Evolutionary conservation across 2,888 invertebrate genomes (phyloP).

Genomic region (Caenorhabditis imperialis): DNA sequence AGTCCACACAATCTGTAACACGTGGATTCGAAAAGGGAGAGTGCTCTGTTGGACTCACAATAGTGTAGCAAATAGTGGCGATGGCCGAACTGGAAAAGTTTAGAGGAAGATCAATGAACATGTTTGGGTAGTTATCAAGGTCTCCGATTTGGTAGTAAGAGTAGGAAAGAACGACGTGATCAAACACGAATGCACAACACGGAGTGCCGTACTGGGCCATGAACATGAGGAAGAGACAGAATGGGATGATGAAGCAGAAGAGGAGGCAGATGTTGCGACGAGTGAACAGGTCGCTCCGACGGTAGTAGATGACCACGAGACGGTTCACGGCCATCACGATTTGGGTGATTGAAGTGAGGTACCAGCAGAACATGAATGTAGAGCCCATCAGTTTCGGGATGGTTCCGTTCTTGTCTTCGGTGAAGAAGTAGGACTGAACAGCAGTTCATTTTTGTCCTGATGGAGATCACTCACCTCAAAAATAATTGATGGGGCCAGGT

Average conservation of each 20-base stretch:
- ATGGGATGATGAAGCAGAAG: conserved; percentile 38
- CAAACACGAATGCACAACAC: conserved; percentile 62
- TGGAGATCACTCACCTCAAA: conserved; percentile 35
- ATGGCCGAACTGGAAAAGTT: conserved; percentile 52
- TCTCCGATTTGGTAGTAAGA: conserved; percentile 44
- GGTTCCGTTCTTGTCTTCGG: conserved; percentile 21
- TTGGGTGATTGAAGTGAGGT: conserved; percentile 57
- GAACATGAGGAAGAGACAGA: conserved; percentile 40
- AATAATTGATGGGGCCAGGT: conserved; percentile 41
- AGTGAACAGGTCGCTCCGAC: conserved; percentile 47
- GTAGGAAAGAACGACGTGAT: conserved; percentile 56
- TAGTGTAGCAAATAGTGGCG: conserved; percentile 54
- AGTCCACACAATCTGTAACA: conserved; percentile 40
- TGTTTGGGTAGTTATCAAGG: conserved; percentile 60
- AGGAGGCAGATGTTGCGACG: conserved; percentile 24
- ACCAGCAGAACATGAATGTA: conserved; percentile 64
- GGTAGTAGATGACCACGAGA: conserved; percentile 51
- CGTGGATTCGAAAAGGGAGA: too few species aligned
- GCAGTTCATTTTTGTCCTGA: too few species aligned
- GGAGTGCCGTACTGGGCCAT: conserved; percentile 59
- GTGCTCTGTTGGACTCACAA: too few species aligned
- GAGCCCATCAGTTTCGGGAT: conserved; percentile 52
- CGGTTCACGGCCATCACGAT: conserved; percentile 61
- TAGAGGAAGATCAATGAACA: conserved; percentile 60
- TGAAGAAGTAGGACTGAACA: conserved; percentile 37